Evolutionary conservation across 1,140 invertebrate genomes (phyloP).

Genomic region (Philopotamus ludificatus): DNA sequence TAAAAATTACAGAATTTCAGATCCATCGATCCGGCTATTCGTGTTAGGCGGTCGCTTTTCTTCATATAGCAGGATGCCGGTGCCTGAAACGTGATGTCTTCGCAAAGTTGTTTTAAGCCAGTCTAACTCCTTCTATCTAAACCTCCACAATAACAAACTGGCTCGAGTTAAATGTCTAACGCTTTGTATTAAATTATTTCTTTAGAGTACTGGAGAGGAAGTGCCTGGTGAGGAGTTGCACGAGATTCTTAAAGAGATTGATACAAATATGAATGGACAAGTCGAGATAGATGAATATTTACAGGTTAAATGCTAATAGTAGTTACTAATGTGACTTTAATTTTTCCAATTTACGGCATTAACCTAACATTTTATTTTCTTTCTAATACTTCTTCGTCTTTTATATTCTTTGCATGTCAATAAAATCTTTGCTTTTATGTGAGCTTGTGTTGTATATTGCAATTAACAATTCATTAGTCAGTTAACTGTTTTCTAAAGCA

Average conservation of each 20-base stretch:
- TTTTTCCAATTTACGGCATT: not conserved
- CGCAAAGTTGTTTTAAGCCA: not conserved
- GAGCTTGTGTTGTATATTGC: no score
- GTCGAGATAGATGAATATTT: slow-evolving; percentile 98
- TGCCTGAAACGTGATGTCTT: slow-evolving; percentile 9
- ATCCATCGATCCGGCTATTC: not conserved
- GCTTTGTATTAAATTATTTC: slow-evolving; percentile 41
- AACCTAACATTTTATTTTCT: not conserved
- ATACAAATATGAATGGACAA: slow-evolving; percentile 99
- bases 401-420: not conserved
- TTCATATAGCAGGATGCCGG: not conserved
- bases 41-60: slow-evolving; percentile 1
- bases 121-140: not conserved
- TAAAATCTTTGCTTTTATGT: no score
- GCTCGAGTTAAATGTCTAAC: slow-evolving; percentile 8
- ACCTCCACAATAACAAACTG: not conserved
- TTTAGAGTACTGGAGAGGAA: slow-evolving; percentile 85
- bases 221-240: slow-evolving; percentile 94
- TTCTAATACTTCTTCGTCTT: not conserved
- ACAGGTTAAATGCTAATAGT: slow-evolving; percentile 68
- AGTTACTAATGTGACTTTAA: slow-evolving; percentile 1
- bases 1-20: slow-evolving; percentile 48
- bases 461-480: no score
- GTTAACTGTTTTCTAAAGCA: no score
- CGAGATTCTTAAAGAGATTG: slow-evolving; percentile 96